Base-by-base conservation (phyloP, 2,888 invertebrate genomes). In the Zaprionus lineosus region DNA sequence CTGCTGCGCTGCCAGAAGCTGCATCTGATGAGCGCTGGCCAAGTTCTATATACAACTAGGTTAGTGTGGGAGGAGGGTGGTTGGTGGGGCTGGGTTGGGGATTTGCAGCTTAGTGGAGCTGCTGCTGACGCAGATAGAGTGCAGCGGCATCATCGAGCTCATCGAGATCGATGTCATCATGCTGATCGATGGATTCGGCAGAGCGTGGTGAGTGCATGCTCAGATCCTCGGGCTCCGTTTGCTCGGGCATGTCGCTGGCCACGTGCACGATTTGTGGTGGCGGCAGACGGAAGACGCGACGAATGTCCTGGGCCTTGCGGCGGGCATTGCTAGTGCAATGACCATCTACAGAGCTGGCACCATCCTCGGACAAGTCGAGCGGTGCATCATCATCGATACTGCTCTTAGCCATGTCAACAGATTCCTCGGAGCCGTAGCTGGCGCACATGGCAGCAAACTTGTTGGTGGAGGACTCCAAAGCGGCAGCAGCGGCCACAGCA, bases 221-320 rank as follows among this genome's bases (percentile, higher is more conserved):
- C 66, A 97, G 91, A 88, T 97, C 97, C 88, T 97, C 97, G 4
- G 97, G 97, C 89, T 97, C 97, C 1, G 97, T 97, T 91, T 97
- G 97, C 89, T 95, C 96, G 11, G 96, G 96, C 39, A 93, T 87
- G 21, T 86, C 86, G 59, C 72, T 86, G 53, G 85, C 63, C 36
- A 88, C 82, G 53, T 88, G 90, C 67, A 87, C 79, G 52, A 89
- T 88, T 29, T 91, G 90, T 2, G 90, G 89, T 8, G 89, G 88
- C 5, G 90, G 89, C 36, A 91, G 87, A 8, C 91, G 89, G 64
- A 92, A 90, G 0, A 92, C 91, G 18, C 92, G 90, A 8, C 92
- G 89, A n/a, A 92, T 91, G 59, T 92, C 91, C 19, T 91, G 87
- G 1, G 91, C 90, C 74, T 92, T 92, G 41, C 91, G 86, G 8